These are phyloP conservation scores for Rutpela maculata DNA, from an alignment of 2,888 invertebrate species.

Conservation along the genomic window DNA sequence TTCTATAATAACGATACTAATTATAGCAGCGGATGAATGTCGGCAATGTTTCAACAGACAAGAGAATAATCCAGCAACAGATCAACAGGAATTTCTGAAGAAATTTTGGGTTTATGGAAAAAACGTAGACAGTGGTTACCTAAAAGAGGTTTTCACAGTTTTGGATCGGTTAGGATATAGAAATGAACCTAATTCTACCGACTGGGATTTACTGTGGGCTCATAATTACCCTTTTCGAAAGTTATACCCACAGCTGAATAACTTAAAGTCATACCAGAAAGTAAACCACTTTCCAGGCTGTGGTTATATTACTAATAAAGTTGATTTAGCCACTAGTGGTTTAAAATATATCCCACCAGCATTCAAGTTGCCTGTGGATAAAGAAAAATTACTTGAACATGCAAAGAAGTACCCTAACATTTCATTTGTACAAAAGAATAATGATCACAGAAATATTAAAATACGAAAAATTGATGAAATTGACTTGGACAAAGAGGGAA, in stretches of 20 bases:
- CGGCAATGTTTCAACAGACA: conserved; percentile 61
- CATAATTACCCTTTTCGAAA: conserved; percentile 92
- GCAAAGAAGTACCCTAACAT: conserved; percentile 80
- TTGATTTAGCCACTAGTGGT: conserved; percentile 84
- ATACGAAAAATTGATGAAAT: conserved; percentile 84
- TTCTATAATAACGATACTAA: conserved; percentile 59
- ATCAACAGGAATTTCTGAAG: conserved; percentile 51
- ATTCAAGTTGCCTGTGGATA: conserved; percentile 89
- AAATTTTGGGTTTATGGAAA: conserved; percentile 80
- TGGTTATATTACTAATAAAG: conserved; percentile 95
- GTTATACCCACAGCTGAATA: conserved; percentile 76
- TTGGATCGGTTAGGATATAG: conserved; percentile 86
- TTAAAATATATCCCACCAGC: conserved; percentile 89
- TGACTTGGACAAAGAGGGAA: conserved; percentile 81
- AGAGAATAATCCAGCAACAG: conserved; percentile 25
- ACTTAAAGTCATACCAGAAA: conserved; percentile 83
- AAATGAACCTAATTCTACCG: conserved; percentile 67
- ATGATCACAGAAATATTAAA: conserved; percentile 91
- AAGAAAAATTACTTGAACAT: conserved; percentile 82
- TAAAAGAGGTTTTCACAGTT: conserved; percentile 88
- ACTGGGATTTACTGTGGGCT: conserved; percentile 95
- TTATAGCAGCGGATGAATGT: conserved; percentile 64
- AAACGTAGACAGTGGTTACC: conserved; percentile 80
- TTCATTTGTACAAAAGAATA: conserved; percentile 93
- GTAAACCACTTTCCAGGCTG: conserved; percentile 97